Evolutionary conservation across 1,140 invertebrate species (phyloP).

Genomic region (Achatina immaculata): DNA sequence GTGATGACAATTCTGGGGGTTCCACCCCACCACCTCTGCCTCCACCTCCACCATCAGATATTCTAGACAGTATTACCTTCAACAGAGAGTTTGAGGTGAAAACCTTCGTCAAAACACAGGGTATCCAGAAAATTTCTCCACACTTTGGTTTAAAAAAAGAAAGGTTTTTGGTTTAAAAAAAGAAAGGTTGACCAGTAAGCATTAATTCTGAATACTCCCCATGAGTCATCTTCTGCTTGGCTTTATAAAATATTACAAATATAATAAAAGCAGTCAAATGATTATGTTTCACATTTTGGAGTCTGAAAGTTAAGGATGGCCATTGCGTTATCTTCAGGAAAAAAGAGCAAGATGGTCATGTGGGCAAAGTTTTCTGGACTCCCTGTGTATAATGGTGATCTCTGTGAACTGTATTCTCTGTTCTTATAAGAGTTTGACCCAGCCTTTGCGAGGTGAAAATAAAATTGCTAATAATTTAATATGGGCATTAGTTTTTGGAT

Average conservation of each 20-base stretch:
- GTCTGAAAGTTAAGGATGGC: too few relatives aligned
- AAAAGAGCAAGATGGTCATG: too few relatives aligned
- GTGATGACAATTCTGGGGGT: constrained; percentile 15
- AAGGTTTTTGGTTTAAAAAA: not conserved
- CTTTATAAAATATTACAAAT: not conserved
- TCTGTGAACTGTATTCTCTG: too few relatives aligned
- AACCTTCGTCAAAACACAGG: not conserved
- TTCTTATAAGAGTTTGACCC: too few relatives aligned
- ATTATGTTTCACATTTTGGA: not conserved
- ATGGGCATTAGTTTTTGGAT: too few relatives aligned
- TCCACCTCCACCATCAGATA: constrained; percentile 17
- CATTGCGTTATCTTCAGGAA: too few relatives aligned
- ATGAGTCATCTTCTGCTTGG: not conserved
- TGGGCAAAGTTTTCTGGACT: too few relatives aligned
- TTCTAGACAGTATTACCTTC: constrained; percentile 15
- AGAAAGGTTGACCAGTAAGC: not conserved
- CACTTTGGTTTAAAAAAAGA: not conserved
- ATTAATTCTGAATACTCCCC: not conserved
- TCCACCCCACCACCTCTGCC: constrained; percentile 27
- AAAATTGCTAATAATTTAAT: too few relatives aligned
- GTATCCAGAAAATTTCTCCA: too few relatives aligned
- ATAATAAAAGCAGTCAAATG: not conserved
- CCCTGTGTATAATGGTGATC: too few relatives aligned
- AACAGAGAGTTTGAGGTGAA: not conserved
- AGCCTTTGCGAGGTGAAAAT: too few relatives aligned